Evolutionary conservation across 2,113 vertebrate species (phyloP).

Genomic region (Scophthalmus maximus): DNA sequence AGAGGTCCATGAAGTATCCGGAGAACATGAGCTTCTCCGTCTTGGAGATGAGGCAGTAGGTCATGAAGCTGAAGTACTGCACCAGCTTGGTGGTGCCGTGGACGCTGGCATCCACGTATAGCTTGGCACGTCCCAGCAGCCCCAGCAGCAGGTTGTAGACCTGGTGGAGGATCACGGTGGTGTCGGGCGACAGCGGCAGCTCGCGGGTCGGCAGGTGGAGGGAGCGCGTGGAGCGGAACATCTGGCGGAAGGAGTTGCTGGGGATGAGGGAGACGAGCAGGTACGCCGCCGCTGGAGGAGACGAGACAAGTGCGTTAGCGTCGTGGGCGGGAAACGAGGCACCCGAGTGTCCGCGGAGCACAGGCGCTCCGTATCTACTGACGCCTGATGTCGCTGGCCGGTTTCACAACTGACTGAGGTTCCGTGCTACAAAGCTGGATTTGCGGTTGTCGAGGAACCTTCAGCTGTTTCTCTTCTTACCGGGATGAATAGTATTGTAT

Average conservation of each 20-base stretch:
- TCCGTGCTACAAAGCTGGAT: too few species aligned
- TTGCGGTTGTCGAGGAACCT: too few species aligned
- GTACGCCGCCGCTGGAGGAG: conserved; percentile 93
- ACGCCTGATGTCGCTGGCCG: too few species aligned
- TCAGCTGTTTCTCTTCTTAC: too few species aligned
- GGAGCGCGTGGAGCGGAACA: conserved; percentile 98
- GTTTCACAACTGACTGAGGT: too few species aligned
- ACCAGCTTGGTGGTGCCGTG: conserved; percentile 99
- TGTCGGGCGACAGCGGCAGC: conserved; percentile 96
- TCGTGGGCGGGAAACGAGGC: too few species aligned
- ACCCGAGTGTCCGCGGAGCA: too few species aligned
- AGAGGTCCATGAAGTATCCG: conserved; percentile 98
- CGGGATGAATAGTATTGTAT: too few species aligned
- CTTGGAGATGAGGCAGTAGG: conserved; percentile 99
- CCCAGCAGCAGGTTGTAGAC: conserved; percentile 97
- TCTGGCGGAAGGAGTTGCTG: conserved; percentile 99
- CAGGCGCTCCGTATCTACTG: too few species aligned
- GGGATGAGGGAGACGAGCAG: conserved; percentile 99
- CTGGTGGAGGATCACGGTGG: conserved; percentile 97
- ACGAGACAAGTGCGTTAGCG: too few species aligned
- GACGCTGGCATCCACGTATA: conserved; percentile 97
- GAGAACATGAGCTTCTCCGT: conserved; percentile 99
- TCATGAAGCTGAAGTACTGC: conserved; percentile 99
- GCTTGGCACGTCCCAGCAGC: conserved; percentile 95
- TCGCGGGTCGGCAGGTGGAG: conserved; percentile 96